Evolutionary conservation across 2,797 vertebrate genomes (phyloP).

Genomic region (Acanthis flammea): DNA sequence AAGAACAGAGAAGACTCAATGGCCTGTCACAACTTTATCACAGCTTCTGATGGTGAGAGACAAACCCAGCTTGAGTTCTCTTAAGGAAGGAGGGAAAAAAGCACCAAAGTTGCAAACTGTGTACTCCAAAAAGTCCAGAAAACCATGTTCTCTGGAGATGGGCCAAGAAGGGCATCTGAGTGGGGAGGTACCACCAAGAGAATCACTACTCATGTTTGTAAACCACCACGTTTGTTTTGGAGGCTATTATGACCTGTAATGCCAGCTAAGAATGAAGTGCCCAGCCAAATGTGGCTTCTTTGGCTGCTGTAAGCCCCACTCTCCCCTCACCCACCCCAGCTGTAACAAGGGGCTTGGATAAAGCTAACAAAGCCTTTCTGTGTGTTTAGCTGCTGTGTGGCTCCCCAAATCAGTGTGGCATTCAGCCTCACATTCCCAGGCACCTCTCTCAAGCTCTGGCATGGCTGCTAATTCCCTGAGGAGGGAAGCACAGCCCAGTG

Average conservation of each 20-base stretch:
- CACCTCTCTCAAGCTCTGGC: background rate
- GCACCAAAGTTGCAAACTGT: background rate
- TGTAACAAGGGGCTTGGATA: background rate
- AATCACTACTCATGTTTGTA: background rate
- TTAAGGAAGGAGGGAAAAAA: background rate
- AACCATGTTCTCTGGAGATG: background rate
- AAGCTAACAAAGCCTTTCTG: background rate
- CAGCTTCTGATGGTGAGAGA: background rate
- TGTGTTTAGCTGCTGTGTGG: background rate
- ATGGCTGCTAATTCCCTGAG: background rate
- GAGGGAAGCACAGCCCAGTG: background rate
- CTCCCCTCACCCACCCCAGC: background rate
- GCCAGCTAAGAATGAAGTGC: background rate
- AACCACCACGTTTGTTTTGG: background rate
- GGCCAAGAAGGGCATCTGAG: background rate
- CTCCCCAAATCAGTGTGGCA: fast-evolving
- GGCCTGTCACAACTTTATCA: background rate
- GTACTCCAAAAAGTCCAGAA: background rate
- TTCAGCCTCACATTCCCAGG: background rate
- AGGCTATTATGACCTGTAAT: background rate
- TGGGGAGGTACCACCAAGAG: background rate
- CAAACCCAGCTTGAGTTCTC: background rate
- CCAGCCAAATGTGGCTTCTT: background rate
- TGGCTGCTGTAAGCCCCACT: background rate
- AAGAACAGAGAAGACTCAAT: background rate